These are phyloP conservation scores for Petaurus breviceps DNA, from an alignment of 2,113 vertebrate species.

Conservation along the genomic window DNA sequence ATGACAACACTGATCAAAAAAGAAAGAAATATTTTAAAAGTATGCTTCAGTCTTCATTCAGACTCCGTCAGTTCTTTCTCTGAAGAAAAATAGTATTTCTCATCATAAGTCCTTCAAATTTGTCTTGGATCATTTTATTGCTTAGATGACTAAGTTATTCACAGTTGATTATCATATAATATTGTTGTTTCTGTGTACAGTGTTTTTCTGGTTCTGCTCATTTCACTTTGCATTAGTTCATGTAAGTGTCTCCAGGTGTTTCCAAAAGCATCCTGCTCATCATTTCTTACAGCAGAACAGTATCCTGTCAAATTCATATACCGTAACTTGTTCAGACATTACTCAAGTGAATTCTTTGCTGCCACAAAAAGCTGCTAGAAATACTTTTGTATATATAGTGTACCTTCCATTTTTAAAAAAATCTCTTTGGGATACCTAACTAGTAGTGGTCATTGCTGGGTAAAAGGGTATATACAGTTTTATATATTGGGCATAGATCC, in stretches of 20 bases:
- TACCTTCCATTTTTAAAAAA: too few species aligned
- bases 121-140: not conserved
- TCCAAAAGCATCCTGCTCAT: not conserved
- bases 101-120: not conserved
- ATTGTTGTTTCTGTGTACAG: not conserved
- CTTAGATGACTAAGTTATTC: not conserved
- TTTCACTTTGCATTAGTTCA: not conserved
- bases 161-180: not conserved
- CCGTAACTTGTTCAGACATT: too few species aligned
- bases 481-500: too few species aligned
- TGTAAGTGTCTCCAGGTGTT: not conserved
- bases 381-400: too few species aligned
- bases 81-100: not conserved
- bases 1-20: not conserved
- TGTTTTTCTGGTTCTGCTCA: not conserved
- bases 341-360: too few species aligned
- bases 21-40: not conserved
- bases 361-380: too few species aligned
- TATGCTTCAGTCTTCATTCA: not conserved
- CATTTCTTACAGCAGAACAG: too few species aligned
- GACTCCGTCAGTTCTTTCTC: not conserved
- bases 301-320: too few species aligned
- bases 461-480: too few species aligned
- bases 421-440: too few species aligned
- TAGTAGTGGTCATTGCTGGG: too few species aligned